Evolutionary conservation across 2,888 invertebrate genomes (phyloP).

Genomic region (Neoitamus cyanurus): DNA sequence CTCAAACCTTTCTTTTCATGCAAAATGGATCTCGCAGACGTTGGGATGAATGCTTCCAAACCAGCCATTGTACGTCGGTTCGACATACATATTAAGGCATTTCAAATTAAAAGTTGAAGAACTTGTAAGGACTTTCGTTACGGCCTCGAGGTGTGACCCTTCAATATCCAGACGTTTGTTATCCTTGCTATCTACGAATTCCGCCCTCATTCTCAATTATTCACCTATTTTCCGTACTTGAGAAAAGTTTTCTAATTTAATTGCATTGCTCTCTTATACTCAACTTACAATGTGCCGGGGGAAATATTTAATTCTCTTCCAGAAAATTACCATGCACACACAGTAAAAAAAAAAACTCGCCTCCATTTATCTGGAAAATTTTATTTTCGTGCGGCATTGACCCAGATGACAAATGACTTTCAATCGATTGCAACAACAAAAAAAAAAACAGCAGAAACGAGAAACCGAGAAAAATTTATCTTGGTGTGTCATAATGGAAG

Average conservation of each 20-base stretch:
- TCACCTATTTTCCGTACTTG: not conserved
- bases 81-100: not conserved
- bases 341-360: conserved; percentile 10
- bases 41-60: not conserved
- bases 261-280: not conserved
- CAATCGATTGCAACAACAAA: conserved; percentile 26
- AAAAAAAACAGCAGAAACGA: not conserved
- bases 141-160: not conserved
- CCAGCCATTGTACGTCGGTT: too few species aligned
- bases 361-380: conserved; percentile 2
- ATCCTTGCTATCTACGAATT: not conserved
- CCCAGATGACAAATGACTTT: conserved; percentile 41
- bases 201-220: not conserved
- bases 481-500: not conserved
- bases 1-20: too few species aligned
- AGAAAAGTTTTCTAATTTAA: not conserved
- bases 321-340: conserved; percentile 6
- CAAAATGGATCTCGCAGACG: not conserved
- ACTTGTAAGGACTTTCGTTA: not conserved
- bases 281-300: not conserved
- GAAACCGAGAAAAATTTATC: not conserved
- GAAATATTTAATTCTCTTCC: conserved; percentile 2
- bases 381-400: conserved; percentile 37
- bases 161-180: not conserved
- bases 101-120: not conserved